Evolutionary conservation across 2,888 invertebrate genomes (phyloP).

Genomic region (Cephus pygmeus): DNA sequence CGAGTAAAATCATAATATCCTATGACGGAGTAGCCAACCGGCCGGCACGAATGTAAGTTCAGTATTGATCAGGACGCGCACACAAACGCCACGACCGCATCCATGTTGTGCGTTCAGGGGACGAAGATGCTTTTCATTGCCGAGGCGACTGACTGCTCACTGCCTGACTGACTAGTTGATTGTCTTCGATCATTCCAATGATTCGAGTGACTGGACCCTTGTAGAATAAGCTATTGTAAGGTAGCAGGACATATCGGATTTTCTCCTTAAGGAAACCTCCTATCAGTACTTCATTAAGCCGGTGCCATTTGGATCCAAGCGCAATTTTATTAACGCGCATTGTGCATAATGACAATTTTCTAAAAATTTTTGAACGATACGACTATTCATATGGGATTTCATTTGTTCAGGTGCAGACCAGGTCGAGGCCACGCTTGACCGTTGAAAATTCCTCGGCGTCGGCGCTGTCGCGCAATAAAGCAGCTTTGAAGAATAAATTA

Average conservation of each 20-base stretch:
- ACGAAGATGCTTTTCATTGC: not conserved
- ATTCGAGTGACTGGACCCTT: not conserved
- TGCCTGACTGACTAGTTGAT: not conserved
- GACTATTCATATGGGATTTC: not conserved
- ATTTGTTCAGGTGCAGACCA: conserved; percentile 51
- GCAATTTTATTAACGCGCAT: not conserved
- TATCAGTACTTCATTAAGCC: not conserved
- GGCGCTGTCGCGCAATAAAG: conserved; percentile 51
- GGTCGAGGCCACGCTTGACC: conserved; percentile 47
- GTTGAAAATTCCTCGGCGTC: conserved; percentile 44
- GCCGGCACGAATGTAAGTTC: conserved; percentile 39
- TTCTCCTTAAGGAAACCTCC: not conserved
- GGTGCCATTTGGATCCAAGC: not conserved
- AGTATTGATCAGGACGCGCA: conserved; percentile 46
- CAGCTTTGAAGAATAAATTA: conserved; percentile 54
- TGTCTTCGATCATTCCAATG: not conserved
- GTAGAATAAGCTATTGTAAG: not conserved
- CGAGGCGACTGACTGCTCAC: not conserved
- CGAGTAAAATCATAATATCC: not conserved
- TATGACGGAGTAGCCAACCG: conserved; percentile 9
- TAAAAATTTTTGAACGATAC: too few relatives aligned
- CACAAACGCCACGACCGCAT: conserved; percentile 16
- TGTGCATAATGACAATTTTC: too few relatives aligned
- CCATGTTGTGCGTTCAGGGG: conserved; percentile 6
- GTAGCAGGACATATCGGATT: not conserved